A percentile compares a stretch with the other conserved stretches of the same genome.
phyloP scores from a whole-genome alignment of 2,888 invertebrate species.

The Clusia tigrina region DNA sequence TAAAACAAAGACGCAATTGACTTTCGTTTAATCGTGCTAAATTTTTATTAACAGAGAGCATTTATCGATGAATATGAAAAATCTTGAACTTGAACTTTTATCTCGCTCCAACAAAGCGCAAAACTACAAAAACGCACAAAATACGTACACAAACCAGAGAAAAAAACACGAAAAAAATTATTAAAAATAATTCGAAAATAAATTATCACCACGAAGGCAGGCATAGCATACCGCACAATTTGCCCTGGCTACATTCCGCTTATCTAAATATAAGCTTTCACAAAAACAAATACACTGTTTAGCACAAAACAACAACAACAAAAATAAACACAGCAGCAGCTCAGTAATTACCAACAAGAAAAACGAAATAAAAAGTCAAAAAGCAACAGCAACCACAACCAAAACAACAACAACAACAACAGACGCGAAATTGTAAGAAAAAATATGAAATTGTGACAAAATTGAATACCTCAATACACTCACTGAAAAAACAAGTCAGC shows the following conservation, averaged over 20 bases:
- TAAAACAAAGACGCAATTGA: too few relatives aligned
- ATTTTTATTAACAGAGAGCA: too few relatives aligned
- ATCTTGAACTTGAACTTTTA: conserved; percentile 42
- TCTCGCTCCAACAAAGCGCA: conserved; percentile 1
- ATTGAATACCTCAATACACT: conserved; percentile 23
- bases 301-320: conserved; percentile 4
- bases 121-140: neutral
- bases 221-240: neutral
- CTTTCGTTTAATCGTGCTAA: too few relatives aligned
- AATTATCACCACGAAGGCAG: neutral
- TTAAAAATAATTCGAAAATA: conserved; percentile 3
- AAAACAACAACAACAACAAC: conserved; percentile 24
- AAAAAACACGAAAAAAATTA: conserved; percentile 22
- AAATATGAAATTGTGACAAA: conserved; percentile 31
- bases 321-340: conserved; percentile 27
- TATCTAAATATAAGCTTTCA: conserved; percentile 4
- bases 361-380: conserved; percentile 32
- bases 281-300: neutral
- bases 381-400: conserved; percentile 14
- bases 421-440: conserved; percentile 10
- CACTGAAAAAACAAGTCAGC: conserved; percentile 26
- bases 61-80: conserved; percentile 4
- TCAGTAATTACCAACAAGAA: conserved; percentile 42
- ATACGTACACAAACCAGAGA: conserved; percentile 22
- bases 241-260: too few relatives aligned